Evolutionary conservation across 2,113 vertebrate species (phyloP).

Genomic region (Motacilla tschutschensis): DNA sequence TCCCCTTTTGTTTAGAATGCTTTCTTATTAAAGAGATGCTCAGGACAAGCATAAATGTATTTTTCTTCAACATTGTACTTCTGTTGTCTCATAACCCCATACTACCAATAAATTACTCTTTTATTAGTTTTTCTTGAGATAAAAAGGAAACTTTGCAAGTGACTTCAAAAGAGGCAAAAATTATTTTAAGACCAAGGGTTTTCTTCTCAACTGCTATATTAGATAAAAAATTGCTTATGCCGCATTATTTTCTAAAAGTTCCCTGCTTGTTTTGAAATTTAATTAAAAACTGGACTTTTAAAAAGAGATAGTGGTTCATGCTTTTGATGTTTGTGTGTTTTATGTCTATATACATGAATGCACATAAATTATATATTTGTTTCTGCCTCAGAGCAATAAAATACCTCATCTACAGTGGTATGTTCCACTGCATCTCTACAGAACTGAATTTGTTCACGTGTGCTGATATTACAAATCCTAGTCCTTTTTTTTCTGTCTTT

Average conservation of each 20-base stretch:
- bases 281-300: slow-evolving; percentile 13
- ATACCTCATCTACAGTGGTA: background rate
- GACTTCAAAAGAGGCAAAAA: background rate
- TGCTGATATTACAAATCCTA: background rate
- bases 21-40: background rate
- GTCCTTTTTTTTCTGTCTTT: background rate
- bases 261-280: background rate
- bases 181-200: background rate
- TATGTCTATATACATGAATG: background rate
- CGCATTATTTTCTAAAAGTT: background rate
- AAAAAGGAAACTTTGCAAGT: background rate
- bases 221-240: background rate
- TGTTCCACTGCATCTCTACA: background rate
- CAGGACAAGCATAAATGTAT: background rate
- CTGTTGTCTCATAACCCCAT: background rate
- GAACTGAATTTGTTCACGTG: background rate
- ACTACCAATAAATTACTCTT: background rate
- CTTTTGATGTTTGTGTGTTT: background rate
- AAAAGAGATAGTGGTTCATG: background rate
- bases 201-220: background rate
- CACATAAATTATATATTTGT: background rate
- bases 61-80: background rate
- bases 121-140: background rate
- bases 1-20: background rate
- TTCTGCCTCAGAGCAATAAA: background rate